Evolutionary conservation across 2,113 vertebrate genomes (phyloP).

Genomic region (Bombycilla garrulus): DNA sequence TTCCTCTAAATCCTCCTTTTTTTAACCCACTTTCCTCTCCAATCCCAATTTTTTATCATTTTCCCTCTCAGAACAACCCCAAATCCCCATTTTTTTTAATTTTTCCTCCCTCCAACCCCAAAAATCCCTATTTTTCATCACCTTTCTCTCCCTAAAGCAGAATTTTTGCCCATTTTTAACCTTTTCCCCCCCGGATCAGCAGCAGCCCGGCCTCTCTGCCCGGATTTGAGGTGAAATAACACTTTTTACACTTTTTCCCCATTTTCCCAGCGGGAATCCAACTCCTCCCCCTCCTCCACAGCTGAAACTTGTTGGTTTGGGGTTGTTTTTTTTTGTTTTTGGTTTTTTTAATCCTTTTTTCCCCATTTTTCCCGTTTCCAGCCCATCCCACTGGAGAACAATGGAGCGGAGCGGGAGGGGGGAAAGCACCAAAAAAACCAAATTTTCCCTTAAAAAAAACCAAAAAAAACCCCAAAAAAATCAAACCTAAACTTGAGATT

Average conservation of each 20-base stretch:
- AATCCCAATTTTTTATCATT: too few species aligned
- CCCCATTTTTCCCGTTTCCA: neutral
- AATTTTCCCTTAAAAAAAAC: neutral
- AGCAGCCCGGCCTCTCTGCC: neutral
- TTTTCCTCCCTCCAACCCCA: fast-evolving
- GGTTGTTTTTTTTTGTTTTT: neutral
- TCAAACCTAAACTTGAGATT: neutral
- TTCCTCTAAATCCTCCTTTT: fast-evolving
- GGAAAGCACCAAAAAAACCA: neutral
- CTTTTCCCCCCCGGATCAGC: neutral
- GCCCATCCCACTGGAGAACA: neutral
- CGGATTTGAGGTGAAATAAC: neutral
- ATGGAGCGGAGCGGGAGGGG: neutral
- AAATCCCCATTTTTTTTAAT: neutral
- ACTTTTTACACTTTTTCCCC: neutral
- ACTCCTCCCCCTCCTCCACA: neutral
- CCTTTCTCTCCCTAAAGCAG: neutral
- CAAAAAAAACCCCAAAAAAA: neutral
- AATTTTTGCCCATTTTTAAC: neutral
- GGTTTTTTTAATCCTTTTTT: fast-evolving
- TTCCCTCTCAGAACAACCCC: too few species aligned
- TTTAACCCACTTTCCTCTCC: too few species aligned
- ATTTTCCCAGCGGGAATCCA: neutral
- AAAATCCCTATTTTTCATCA: neutral
- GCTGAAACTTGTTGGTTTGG: neutral